These are phyloP conservation scores for Paramormyrops hopkinsi DNA, from an alignment of 2,797 vertebrate species.

Conservation along the genomic window DNA sequence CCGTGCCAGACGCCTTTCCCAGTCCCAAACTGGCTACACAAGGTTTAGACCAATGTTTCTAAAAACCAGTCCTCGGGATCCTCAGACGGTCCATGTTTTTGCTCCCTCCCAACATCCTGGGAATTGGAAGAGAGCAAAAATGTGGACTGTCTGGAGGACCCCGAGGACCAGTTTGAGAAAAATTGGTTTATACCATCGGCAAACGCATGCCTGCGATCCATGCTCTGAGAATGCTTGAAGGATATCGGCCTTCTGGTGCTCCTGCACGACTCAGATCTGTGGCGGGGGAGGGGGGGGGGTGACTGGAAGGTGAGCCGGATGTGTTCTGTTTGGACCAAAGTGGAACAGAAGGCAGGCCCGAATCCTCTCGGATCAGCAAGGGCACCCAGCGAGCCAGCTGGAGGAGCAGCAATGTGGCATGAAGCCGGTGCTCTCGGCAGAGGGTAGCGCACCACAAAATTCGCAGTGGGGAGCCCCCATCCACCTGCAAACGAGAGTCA, in stretches of 20 bases:
- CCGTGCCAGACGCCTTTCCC: not conserved
- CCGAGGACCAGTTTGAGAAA: not conserved
- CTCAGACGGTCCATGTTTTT: too few species aligned
- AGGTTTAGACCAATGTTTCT: not conserved
- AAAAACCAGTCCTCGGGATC: too few species aligned
- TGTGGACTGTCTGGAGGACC: not conserved
- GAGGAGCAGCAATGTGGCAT: not conserved
- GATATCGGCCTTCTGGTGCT: not conserved
- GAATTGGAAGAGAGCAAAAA: not conserved
- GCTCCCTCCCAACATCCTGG: too few species aligned
- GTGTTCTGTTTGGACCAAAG: not conserved
- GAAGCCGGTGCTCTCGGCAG: not conserved
- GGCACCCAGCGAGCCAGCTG: not conserved
- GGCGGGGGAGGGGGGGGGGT: too few species aligned
- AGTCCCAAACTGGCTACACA: not conserved
- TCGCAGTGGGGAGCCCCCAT: not conserved
- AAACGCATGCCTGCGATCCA: not conserved
- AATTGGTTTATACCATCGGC: not conserved
- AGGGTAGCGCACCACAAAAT: not conserved
- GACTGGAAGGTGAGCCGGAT: not conserved
- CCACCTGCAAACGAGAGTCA: not conserved
- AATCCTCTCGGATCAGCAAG: not conserved
- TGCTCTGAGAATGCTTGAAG: not conserved
- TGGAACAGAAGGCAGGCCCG: not conserved
- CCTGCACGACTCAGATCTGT: not conserved